phyloP scores from a whole-genome alignment of 1,140 invertebrate genomes.

The Oedothorax gibbosus region DNA sequence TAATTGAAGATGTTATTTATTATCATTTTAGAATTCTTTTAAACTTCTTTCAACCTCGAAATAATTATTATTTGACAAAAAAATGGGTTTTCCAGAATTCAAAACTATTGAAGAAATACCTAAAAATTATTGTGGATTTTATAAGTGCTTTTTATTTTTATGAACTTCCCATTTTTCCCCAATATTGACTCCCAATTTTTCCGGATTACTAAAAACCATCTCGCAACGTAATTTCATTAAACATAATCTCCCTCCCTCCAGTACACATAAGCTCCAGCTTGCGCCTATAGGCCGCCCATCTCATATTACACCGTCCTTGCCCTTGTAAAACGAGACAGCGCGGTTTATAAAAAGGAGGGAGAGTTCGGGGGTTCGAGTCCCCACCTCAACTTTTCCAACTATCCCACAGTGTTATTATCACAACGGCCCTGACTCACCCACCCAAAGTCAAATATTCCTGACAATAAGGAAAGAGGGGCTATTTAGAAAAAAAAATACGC shows the following conservation, averaged over 20 bases:
- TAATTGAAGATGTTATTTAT: no score
- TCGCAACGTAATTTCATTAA: no score
- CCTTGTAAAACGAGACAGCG: constrained; percentile 50
- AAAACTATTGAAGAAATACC: no score
- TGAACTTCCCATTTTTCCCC: no score
- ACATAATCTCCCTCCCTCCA: neutral
- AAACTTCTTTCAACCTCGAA: no score
- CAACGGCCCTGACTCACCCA: constrained; percentile 40
- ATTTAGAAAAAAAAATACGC: constrained; percentile 16
- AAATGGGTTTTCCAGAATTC: no score
- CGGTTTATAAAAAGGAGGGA: neutral
- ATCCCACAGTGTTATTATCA: constrained; percentile 51
- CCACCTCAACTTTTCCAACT: constrained; percentile 21
- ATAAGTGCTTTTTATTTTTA: no score
- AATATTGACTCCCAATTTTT: no score
- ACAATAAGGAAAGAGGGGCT: constrained; percentile 14
- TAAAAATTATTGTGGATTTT: no score
- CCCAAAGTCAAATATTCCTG: constrained; percentile 45
- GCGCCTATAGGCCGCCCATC: neutral
- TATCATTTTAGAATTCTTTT: no score
- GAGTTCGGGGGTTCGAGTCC: neutral
- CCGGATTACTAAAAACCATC: no score
- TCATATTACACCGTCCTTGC: constrained; percentile 50
- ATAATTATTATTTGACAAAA: no score
- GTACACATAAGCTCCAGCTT: neutral